These are phyloP conservation scores for Sinocyclocheilus rhinocerous DNA, from an alignment of 2,113 vertebrate genomes.

Conservation along the genomic window DNA sequence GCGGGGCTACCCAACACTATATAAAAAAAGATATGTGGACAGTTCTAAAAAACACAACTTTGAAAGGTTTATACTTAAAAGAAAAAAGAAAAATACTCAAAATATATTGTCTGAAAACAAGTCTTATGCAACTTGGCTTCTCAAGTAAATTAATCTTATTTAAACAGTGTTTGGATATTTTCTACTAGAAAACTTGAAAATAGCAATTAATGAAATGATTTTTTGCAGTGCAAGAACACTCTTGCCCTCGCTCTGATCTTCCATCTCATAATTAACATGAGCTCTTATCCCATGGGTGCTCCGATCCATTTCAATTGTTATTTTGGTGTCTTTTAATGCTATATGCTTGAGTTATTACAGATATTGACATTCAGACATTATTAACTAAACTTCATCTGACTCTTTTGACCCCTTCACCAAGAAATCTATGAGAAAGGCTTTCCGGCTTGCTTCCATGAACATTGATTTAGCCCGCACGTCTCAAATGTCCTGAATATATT, in stretches of 20 bases:
- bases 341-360: conserved; percentile 29
- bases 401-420: conserved; percentile 9
- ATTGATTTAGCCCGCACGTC: conserved; percentile 24
- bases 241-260: conserved; percentile 28
- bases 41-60: neutral
- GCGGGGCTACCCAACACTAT: neutral
- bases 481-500: conserved; percentile 36
- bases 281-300: neutral
- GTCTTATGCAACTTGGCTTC: neutral
- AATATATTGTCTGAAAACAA: neutral
- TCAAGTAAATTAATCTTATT: neutral
- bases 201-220: neutral
- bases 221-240: neutral
- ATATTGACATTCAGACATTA: conserved; percentile 33
- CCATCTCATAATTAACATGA: conserved; percentile 45
- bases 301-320: neutral
- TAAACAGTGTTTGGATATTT: neutral
- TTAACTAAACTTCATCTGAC: conserved; percentile 51
- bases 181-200: neutral
- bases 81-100: neutral
- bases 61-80: neutral
- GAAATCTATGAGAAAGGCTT: conserved; percentile 25
- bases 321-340: conserved; percentile 31
- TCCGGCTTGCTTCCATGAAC: conserved; percentile 18
- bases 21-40: neutral